phyloP scores from a whole-genome alignment of 2,113 vertebrate genomes.

The Gorilla gorilla region DNA sequence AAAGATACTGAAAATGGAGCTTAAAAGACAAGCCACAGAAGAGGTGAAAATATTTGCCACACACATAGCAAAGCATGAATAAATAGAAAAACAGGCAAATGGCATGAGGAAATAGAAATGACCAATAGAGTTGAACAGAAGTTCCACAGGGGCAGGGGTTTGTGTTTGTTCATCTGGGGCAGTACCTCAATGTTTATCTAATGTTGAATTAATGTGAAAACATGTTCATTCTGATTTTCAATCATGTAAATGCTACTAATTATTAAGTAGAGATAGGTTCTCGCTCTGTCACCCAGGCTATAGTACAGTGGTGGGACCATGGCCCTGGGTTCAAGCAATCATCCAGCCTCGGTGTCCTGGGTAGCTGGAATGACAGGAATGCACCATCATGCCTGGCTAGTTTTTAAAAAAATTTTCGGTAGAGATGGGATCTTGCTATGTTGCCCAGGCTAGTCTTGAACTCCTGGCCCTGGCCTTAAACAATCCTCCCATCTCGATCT shows the following conservation, averaged over 20 bases:
- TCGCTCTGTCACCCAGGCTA: neutral
- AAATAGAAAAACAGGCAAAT: neutral
- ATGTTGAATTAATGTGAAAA: neutral
- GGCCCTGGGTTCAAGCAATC: neutral
- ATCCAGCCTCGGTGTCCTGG: neutral
- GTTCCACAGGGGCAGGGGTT: too few species aligned
- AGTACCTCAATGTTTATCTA: neutral
- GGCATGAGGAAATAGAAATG: neutral
- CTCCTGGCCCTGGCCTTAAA: neutral
- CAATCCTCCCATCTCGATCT: neutral
- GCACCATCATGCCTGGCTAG: neutral
- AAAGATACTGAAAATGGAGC: constrained; percentile 12
- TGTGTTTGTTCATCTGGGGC: neutral
- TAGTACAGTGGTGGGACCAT: neutral
- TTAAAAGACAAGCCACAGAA: neutral
- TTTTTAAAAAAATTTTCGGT: too few species aligned
- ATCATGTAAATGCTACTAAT: neutral
- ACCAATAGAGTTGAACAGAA: neutral
- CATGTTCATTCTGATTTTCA: neutral
- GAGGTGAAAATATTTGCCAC: neutral
- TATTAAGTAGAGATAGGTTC: neutral
- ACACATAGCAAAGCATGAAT: neutral
- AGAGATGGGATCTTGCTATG: too few species aligned
- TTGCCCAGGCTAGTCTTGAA: neutral
- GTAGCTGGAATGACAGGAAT: neutral